phyloP scores from a whole-genome alignment of 2,888 invertebrate species.

The Ashinkailepas kermadecensis region DNA sequence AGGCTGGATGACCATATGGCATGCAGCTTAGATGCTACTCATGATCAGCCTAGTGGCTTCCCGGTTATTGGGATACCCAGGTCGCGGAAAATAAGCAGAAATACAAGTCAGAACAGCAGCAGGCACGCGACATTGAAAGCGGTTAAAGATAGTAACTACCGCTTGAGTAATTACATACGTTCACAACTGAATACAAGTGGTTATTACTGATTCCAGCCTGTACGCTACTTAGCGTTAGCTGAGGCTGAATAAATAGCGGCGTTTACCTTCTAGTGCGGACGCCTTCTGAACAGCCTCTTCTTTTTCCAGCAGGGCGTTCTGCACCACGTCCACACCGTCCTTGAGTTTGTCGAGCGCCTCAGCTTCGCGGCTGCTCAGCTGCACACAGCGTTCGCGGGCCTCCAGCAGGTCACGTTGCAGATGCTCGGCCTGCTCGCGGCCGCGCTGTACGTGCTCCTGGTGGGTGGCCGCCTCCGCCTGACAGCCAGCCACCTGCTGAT shows the following conservation, averaged over 20 bases:
- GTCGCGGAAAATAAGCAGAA: too few relatives aligned
- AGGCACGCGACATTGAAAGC: too few relatives aligned
- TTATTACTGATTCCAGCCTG: too few relatives aligned
- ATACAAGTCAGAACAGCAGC: too few relatives aligned
- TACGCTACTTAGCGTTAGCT: too few relatives aligned
- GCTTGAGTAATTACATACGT: too few relatives aligned
- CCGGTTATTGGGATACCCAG: too few relatives aligned
- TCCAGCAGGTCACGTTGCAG: not conserved
- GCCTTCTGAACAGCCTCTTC: not conserved
- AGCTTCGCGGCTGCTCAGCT: not conserved
- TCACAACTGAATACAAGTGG: too few relatives aligned
- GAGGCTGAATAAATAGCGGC: not conserved
- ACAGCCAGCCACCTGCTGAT: not conserved
- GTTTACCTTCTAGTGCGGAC: not conserved
- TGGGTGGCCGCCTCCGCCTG: not conserved
- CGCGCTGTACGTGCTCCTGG: not conserved
- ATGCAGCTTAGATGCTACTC: too few relatives aligned
- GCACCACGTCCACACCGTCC: constrained; percentile 15
- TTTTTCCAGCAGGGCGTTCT: not conserved
- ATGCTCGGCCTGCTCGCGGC: not conserved
- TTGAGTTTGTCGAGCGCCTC: not conserved
- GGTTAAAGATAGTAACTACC: too few relatives aligned
- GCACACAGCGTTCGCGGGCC: not conserved
- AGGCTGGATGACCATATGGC: too few relatives aligned
- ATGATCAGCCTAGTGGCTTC: too few relatives aligned